Evolutionary conservation across 2,113 vertebrate genomes (phyloP).

Genomic region (Emydocephalus ijimae): DNA sequence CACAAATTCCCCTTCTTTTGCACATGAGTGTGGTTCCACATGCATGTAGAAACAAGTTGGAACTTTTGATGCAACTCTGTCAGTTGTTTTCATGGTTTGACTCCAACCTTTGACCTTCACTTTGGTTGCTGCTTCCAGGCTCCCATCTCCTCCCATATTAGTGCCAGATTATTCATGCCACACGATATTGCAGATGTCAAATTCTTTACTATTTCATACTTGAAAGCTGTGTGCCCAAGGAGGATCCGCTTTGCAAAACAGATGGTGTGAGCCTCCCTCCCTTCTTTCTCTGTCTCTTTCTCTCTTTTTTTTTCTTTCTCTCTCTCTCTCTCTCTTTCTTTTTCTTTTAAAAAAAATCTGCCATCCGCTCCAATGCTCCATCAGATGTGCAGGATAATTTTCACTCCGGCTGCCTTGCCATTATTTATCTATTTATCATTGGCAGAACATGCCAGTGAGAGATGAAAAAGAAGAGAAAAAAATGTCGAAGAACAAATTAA

Average conservation of each 20-base stretch:
- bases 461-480: background rate
- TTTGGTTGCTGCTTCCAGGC: background rate
- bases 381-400: background rate
- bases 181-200: background rate
- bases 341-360: background rate
- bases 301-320: too few species aligned
- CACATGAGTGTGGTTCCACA: background rate
- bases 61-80: background rate
- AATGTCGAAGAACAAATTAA: background rate
- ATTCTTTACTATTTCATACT: background rate
- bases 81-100: background rate
- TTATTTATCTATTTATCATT: conserved; percentile 1
- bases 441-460: background rate
- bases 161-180: too few species aligned
- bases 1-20: background rate
- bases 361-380: background rate
- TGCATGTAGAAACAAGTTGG: background rate
- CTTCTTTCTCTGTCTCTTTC: too few species aligned
- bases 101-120: background rate
- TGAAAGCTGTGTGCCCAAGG: background rate
- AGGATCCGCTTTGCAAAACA: background rate
- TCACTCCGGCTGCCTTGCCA: background rate
- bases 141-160: background rate
- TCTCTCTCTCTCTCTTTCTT: too few species aligned
- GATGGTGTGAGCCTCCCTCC: background rate